Base-by-base conservation (phyloP, 2,797 vertebrate genomes). In the Carapus acus region DNA sequence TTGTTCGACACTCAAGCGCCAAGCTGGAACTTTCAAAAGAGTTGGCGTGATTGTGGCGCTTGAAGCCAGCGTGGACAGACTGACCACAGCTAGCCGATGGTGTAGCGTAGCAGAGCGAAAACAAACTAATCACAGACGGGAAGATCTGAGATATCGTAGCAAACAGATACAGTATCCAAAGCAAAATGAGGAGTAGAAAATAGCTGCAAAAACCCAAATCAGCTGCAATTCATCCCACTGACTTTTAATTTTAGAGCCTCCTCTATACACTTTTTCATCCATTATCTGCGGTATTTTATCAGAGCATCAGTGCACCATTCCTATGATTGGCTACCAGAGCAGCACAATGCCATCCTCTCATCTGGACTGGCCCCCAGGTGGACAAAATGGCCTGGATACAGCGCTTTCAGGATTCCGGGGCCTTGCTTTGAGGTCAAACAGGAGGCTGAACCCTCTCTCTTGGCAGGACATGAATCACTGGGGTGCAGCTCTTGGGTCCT, bases 381-480 rank as follows among this genome's bases (percentile, higher is more conserved):
- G 66, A 68, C 48, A 60, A 75, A 69, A 78, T 73, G 74, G 61
- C 71, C 56, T 63, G 68, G 74, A 76, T 69, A 75, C 27, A 58
- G 54, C 51, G 41, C 53, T 66, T 62, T 62, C 62, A 76, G 69
- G 70, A 60, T 44, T 64, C 69, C 36, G 15, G 64, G 73, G 63
- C 76, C 65, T 61, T 65, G 67, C 63, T 69, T 61, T 42, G 66
- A 80, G 84, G 83, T 87, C 85, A 85, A 75, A 80, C 58, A 70
- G 69, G 73, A 85, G 79, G 77, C 79, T 77, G 54, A 73, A 69
- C n/a, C 62, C 73, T 77, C 79, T 81, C 73, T 68, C 69, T 87
- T 88, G 88, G 88, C 85, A 85, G 75, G 61, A 87, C 83, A 86
- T 86, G 79, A 87, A 86, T 80, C 74, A 69, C 31, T 20, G 41